Evolutionary conservation across 2,113 vertebrate genomes (phyloP), one percentile per base, ranked within the genome.

Genomic region (Erpornis zantholeuca): DNA sequence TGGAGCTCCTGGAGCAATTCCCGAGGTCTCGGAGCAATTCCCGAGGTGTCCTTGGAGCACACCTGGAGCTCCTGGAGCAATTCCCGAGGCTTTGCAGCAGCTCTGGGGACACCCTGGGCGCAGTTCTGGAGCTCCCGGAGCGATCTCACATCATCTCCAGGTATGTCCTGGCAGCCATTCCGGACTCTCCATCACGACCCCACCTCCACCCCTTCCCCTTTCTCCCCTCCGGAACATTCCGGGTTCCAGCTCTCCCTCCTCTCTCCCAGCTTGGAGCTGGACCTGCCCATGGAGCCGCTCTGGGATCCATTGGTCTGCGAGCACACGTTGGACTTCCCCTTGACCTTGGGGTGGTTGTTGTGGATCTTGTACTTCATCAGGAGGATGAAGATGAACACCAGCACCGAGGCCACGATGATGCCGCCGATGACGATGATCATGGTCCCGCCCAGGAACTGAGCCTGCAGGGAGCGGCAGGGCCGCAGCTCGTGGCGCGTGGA

Each of bases 351-450:
- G 6, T 98, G 98, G 68, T 42, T 42, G 83, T 98, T 98, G 88
- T 99, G 99, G 95, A 99, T 98, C 96, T 99, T 99, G 63, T 99
- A 99, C 12, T 98, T 98, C 94, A 99, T 98, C 92, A 99, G 98
- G 54, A 99, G 97, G 89, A 99, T 99, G 91, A 99, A 99, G 93
- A 99, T 99, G 94, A 99, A 99, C 64, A 99, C 99, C 7, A 99
- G 98, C 5, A 99, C 99, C 0, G 99, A 99, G 2, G 99, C 99
- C 84, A 99, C 99, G 9, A 99, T 99, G 97, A 99, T 99, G 5
- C 99, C 99, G 12, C 99, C 99, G 4, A 99, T 98, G 45, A 99
- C 99, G 95, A 99, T 99, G 97, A 99, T 99, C 98, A 99, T 99
- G 17, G 99, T 99, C 4, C 99, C 99, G 1, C 99, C 99, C 18